A percentile compares a stretch with the other conserved stretches of the same genome.
These are phyloP conservation scores for Bothrops jararaca DNA, from an alignment of 2,113 vertebrate genomes.

Conservation along the genomic window DNA sequence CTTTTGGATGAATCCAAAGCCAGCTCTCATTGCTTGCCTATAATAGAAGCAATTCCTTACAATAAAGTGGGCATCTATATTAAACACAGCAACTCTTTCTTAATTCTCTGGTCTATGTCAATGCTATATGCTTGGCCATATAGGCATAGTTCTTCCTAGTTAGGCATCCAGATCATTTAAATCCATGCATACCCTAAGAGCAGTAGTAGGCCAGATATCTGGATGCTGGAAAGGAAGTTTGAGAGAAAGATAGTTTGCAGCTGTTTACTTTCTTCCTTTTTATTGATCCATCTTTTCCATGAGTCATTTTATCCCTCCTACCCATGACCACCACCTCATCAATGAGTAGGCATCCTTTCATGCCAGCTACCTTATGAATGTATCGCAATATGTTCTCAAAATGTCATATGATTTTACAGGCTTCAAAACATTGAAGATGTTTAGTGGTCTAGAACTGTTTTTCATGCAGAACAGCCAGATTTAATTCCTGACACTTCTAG, in stretches of 20 bases:
- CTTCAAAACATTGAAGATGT: not conserved
- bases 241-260: not conserved
- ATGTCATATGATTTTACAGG: not conserved
- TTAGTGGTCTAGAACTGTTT: not conserved
- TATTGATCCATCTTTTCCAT: not conserved
- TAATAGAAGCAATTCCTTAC: not conserved
- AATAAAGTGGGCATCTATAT: not conserved
- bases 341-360: not conserved
- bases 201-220: not conserved
- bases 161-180: not conserved
- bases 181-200: not conserved
- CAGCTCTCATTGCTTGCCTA: not conserved
- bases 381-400: not conserved
- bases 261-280: not conserved
- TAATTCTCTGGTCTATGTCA: not conserved
- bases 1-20: not conserved
- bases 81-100: not conserved
- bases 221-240: not conserved
- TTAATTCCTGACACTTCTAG: not conserved
- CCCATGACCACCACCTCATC: not conserved
- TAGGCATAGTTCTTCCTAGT: not conserved
- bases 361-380: not conserved
- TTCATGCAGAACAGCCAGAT: not conserved
- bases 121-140: not conserved
- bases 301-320: not conserved